Percentiles rank a stretch among this genome's conserved stretches.
phyloP scores from a whole-genome alignment of 2,113 vertebrate genomes.

The Mellivora capensis region DNA sequence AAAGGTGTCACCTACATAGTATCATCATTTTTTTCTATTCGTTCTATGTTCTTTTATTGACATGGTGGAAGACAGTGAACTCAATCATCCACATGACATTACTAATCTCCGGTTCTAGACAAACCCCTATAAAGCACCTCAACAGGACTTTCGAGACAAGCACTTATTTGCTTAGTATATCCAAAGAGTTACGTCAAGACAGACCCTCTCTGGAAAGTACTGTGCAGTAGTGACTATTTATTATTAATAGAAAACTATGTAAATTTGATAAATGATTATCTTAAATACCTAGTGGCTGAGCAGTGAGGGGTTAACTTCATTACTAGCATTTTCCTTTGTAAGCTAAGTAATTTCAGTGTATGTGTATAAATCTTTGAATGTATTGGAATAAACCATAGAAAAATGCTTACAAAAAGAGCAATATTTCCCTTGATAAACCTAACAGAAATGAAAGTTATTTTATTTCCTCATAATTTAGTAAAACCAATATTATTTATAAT shows the following conservation, averaged over 20 bases:
- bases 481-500: background rate
- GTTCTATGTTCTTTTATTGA: background rate
- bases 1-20: background rate
- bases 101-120: background rate
- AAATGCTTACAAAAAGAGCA: background rate
- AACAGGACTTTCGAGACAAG: background rate
- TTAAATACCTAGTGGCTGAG: background rate
- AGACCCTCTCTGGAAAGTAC: background rate
- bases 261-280: background rate
- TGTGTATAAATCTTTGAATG: background rate
- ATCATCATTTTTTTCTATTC: background rate
- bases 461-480: background rate
- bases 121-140: background rate
- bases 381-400: background rate
- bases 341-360: background rate
- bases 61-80: background rate
- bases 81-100: background rate
- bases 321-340: background rate
- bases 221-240: background rate
- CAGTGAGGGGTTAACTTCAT: background rate
- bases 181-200: background rate
- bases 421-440: background rate
- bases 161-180: background rate
- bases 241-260: background rate
- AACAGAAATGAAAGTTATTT: background rate